Evolutionary conservation across 2,113 vertebrate species (phyloP), one percentile per base, ranked within the genome.

Genomic region (Ceuthmochares aereus): DNA sequence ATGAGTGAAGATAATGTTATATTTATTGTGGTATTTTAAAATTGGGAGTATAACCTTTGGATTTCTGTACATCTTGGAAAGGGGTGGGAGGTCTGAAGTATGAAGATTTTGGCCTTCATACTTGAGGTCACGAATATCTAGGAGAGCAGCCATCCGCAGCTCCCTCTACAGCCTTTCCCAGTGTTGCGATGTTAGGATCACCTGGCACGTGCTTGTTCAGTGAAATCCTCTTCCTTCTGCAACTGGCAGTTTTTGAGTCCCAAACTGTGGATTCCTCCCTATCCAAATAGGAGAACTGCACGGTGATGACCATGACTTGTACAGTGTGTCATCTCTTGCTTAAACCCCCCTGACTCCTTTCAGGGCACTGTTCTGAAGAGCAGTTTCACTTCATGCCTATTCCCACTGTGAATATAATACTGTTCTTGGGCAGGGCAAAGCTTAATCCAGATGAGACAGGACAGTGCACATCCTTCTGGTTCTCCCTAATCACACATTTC

Each of bases 121-220:
- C 3, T 19, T n/a, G 47, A 87, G 22, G 37, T 14, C 9, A 37
- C 6, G 21, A 21, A 10, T 30, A 36, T 1, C 5, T 14, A 5
- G 6, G 25, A 7, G 42, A 62, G n/a, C 21, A 92, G 43, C 3
- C 7, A 19, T 14, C 63, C 56, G 49, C 30, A 76, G 22, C 15
- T 75, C 3, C 47, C 25, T 32, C 18, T 36, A n/a, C 4, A 1
- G 16, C 26, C 9, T 62, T 18, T 45, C 32, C 49, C 49, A 21
- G 32, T 54, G 37, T 58, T 51, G 36, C 59, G 56, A 17, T 12
- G 4, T 30, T 69, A 0, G 0, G 17, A 51, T 29, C 70, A 45
- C 14, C 26, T 51, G 36, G 11, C 9, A 6, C 66, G 9, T 20
- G 9, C 4, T n/a, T 15, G 2, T 54, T 36, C 30, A 52, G 22